These are phyloP conservation scores for Hirundichthys speculiger DNA, from an alignment of 2,113 vertebrate genomes.

Conservation along the genomic window DNA sequence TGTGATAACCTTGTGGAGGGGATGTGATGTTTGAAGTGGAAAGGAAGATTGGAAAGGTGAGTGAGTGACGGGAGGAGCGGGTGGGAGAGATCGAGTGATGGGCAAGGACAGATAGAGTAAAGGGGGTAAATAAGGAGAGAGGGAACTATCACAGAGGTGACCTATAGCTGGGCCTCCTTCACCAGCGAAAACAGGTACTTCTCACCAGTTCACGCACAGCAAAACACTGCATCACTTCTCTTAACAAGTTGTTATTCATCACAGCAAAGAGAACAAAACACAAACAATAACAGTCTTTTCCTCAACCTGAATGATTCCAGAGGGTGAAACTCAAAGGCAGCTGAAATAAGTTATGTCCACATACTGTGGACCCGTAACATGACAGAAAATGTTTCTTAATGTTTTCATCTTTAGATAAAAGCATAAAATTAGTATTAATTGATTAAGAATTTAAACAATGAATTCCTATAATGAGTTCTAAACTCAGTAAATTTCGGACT, in stretches of 20 bases:
- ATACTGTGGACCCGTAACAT: too few relatives aligned
- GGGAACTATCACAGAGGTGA: conserved; percentile 71
- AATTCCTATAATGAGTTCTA: too few relatives aligned
- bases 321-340: too few relatives aligned
- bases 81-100: conserved; percentile 70
- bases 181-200: conserved; percentile 23
- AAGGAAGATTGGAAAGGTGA: conserved; percentile 67
- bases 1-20: conserved; percentile 66
- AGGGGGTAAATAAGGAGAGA: conserved; percentile 67
- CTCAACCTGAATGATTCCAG: background rate
- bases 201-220: conserved; percentile 10
- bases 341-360: too few relatives aligned
- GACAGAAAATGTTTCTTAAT: too few relatives aligned
- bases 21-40: conserved; percentile 62
- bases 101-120: conserved; percentile 65
- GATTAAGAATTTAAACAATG: too few relatives aligned
- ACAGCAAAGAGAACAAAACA: conserved; percentile 3
- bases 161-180: conserved; percentile 59
- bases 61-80: conserved; percentile 57
- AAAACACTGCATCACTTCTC: conserved; percentile 26
- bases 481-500: too few relatives aligned
- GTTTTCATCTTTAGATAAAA: too few relatives aligned
- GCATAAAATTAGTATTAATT: too few relatives aligned
- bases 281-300: conserved; percentile 3
- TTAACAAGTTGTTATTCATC: conserved; percentile 43